Evolutionary conservation across 2,888 invertebrate genomes (phyloP).

Genomic region (Drosophila mercatorum): DNA sequence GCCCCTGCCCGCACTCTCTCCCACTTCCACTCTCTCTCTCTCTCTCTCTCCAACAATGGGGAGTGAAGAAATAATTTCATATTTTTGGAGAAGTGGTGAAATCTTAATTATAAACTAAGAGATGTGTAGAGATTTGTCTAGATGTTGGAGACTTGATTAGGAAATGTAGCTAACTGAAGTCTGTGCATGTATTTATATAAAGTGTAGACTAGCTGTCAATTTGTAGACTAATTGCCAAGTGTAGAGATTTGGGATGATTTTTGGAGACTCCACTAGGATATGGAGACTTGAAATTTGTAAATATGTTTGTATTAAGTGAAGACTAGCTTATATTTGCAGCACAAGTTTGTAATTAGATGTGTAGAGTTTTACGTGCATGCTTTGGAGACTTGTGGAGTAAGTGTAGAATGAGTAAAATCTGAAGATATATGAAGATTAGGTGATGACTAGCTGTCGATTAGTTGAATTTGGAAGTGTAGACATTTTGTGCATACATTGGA

Average conservation of each 20-base stretch:
- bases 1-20: neutral
- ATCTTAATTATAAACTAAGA: neutral
- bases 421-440: neutral
- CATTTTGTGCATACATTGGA: neutral
- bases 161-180: too few relatives aligned
- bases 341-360: neutral
- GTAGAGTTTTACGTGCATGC: neutral
- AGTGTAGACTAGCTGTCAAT: too few relatives aligned
- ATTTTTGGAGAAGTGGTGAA: neutral
- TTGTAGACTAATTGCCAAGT: neutral
- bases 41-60: slow-evolving; percentile 1
- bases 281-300: neutral
- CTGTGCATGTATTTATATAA: too few relatives aligned
- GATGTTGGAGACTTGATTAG: too few relatives aligned
- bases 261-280: neutral
- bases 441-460: neutral
- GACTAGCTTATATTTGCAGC: neutral
- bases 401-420: neutral
- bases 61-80: neutral
- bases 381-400: neutral
- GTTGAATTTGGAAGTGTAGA: neutral
- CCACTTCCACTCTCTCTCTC: neutral
- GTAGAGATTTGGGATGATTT: neutral
- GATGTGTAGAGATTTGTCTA: neutral
- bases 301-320: neutral